phyloP scores from a whole-genome alignment of 2,113 vertebrate species.

The Labeo catla region DNA sequence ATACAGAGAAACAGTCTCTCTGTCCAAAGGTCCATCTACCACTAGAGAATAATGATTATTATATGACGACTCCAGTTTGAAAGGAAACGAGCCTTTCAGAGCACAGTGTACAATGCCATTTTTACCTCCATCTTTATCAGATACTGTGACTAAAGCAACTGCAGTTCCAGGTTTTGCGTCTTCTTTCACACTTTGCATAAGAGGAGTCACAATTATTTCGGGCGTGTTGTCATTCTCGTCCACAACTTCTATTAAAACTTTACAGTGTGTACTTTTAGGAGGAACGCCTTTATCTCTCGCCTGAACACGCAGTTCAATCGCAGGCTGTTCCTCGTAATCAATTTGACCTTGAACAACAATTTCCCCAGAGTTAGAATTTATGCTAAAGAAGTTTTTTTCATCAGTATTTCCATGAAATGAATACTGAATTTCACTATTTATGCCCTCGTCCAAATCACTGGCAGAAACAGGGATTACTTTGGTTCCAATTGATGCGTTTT shows the following conservation, averaged over 20 bases:
- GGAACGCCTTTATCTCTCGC: conserved; percentile 52
- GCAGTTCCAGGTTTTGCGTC: conserved; percentile 47
- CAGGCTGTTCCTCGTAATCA: conserved; percentile 68
- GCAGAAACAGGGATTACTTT: conserved; percentile 8
- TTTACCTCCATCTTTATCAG: conserved; percentile 51
- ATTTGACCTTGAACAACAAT: conserved; percentile 69
- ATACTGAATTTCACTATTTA: conserved; percentile 43
- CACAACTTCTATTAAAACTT: conserved; percentile 54
- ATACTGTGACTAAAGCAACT: conserved; percentile 51
- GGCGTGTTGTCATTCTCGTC: conserved; percentile 56
- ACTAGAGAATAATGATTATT: conserved; percentile 57
- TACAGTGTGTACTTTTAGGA: conserved; percentile 47
- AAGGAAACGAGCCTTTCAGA: conserved; percentile 29
- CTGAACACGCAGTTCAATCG: conserved; percentile 56
- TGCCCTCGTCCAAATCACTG: conserved; percentile 61
- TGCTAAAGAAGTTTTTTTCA: conserved; percentile 58
- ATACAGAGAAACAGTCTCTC: conserved; percentile 50
- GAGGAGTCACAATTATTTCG: conserved; percentile 38
- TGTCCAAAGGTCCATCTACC: conserved; percentile 48
- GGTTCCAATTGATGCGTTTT: background rate
- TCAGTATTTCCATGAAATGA: conserved; percentile 60
- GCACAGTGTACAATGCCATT: conserved; percentile 46
- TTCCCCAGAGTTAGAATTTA: conserved; percentile 72
- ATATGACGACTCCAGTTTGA: conserved; percentile 45
- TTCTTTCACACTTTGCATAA: conserved; percentile 42